Percentiles rank a stretch among this genome's conserved stretches.
phyloP scores from a whole-genome alignment of 1,140 invertebrate genomes.

The Thaumatotibia leucotreta region DNA sequence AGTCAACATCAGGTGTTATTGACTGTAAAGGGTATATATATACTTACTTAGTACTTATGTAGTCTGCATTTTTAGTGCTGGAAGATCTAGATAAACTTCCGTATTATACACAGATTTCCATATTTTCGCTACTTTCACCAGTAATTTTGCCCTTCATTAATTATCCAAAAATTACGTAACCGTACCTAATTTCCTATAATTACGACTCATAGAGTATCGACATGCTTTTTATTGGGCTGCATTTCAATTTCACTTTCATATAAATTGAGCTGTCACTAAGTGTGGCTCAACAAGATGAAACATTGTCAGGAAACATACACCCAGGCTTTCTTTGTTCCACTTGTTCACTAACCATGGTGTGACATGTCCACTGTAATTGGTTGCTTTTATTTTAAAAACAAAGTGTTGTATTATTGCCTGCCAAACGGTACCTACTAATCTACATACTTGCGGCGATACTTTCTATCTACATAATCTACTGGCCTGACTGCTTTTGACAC shows the following conservation, averaged over 20 bases:
- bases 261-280: not conserved
- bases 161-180: too few relatives aligned
- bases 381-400: not conserved
- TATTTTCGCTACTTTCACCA: too few relatives aligned
- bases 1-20: too few relatives aligned
- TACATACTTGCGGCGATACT: not conserved
- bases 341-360: constrained; percentile 23
- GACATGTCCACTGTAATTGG: constrained; percentile 15
- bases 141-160: too few relatives aligned
- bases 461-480: not conserved
- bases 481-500: not conserved
- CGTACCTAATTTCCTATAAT: too few relatives aligned
- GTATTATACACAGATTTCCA: too few relatives aligned
- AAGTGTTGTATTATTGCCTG: not conserved
- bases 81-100: too few relatives aligned
- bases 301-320: constrained; percentile 16
- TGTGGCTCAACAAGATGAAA: constrained; percentile 24
- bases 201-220: too few relatives aligned
- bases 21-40: too few relatives aligned
- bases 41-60: too few relatives aligned
- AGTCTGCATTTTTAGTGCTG: too few relatives aligned
- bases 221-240: not conserved
- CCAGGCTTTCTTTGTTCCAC: constrained; percentile 33
- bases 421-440: not conserved
- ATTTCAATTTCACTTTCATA: not conserved